Evolutionary conservation across 1,140 invertebrate genomes (phyloP), one percentile per base, ranked within the genome.

Genomic region (Glossosoma conforme): DNA sequence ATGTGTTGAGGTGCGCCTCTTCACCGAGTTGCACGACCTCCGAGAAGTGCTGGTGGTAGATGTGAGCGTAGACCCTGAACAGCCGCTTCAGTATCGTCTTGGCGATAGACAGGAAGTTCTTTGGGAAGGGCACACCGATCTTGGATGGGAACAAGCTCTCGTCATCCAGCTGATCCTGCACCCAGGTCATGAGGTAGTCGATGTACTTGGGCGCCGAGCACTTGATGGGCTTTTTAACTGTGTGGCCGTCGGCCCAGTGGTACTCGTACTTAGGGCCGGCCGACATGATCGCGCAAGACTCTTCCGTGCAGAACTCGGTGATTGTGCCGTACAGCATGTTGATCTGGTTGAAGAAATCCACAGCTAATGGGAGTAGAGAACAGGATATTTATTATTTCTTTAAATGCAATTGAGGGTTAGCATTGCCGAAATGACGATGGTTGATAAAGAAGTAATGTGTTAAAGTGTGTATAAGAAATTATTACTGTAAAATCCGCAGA

Each of bases 251-350:
- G 3, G 96, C 96, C 97, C 97, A 99, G 72, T 98, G 97, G 70
- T 99, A 99, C 74, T 99, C 97, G 67, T 99, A 98, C 72, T 98
- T 98, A 44, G 95, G 94, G 22, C 96, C 96, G 21, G 89, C 89
- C 18, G 89, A 91, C 97, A 99, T 99, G 47, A 98, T 93, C 11
- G 93, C 85, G 77, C 97, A 99, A 56, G 88, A 93, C 59, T 98
- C 92, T 70, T 97, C 93, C 1, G 94, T 97, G 71, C 97, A 99
- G 74, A 97, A 98, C 69, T 99, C 97, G 19, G 96, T 98, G 62
- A 99, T 97, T 9, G 96, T 99, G 3, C 97, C 97, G 67, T 98
- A 99, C 35, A 99, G 75, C 97, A 99, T 99, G 70, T 98, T 98
- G 61, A 99, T 98, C 83, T 99, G 96, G 72, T 98, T 98, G 72